Conservation (phyloP, 30 jellyfish, hydroid and myxozoan genomes). For the Cassiopea andromeda region DNA sequence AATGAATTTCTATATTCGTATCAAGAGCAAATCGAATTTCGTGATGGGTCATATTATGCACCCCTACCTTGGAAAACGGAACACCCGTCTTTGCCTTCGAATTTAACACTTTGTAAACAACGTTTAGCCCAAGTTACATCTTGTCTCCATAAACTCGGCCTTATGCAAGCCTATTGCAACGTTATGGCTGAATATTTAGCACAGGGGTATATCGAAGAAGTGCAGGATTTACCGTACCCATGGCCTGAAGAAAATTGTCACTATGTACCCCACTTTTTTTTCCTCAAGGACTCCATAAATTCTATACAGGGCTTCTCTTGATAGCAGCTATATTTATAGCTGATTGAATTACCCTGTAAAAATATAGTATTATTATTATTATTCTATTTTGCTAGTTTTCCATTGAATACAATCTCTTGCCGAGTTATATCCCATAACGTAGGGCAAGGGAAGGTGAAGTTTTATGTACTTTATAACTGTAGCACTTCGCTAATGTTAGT, state of each 20-base stretch:
- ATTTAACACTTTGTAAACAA: not conserved
- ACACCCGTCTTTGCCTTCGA: conserved; percentile 58
- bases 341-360: too few species aligned
- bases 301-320: too few species aligned
- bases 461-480: too few species aligned
- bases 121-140: not conserved
- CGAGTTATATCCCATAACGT: too few species aligned
- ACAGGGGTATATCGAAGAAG: conserved; percentile 38
- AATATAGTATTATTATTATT: too few species aligned
- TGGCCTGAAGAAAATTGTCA: conserved; percentile 56
- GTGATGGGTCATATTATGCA: conserved; percentile 28
- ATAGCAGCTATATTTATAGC: too few species aligned
- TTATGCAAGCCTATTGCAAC: conserved; percentile 4
- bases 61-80: conserved; percentile 55
- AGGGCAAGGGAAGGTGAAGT: too few species aligned
- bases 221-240: conserved; percentile 5
- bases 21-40: conserved; percentile 15
- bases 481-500: too few species aligned
- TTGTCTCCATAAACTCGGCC: conserved; percentile 31
- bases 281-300: conserved; percentile 43
- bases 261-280: conserved; percentile 36
- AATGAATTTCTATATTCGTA: not conserved
- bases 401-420: too few species aligned
- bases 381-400: too few species aligned
- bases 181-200: conserved; percentile 38